Evolutionary conservation across 2,113 vertebrate genomes (phyloP), one percentile per base, ranked within the genome.

Genomic region (Cyanistes caeruleus): DNA sequence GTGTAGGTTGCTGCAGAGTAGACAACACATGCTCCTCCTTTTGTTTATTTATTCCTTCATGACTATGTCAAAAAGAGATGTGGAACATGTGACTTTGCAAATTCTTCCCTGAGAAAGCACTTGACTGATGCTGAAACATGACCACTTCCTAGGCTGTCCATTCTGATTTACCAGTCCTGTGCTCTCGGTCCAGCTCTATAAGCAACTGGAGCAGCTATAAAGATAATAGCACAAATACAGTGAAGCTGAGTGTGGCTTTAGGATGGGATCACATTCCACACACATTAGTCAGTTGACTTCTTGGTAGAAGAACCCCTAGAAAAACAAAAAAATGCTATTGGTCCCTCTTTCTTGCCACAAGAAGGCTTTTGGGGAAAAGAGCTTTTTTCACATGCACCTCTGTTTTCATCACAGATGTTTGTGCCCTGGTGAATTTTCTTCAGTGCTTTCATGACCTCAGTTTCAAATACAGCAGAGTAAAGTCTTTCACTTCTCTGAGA

Each of bases 51-150:
- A 55, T 78, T 93, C n/a, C 39, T 73, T 70, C 78, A 14, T 4
- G 59, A 35, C 35, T 44, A 33, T 21, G 51, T 35, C 62, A 93
- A 92, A 88, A 91, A 62, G 51, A 83, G 65, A 74, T 24, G 30
- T 44, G 59, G 51, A 93, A 90, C 43, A 80, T 67, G 80, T 83
- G 77, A 90, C 58, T 87, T 87, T n/a, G 59, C 41, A 90, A 96
- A 90, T 88, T 91, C 67, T 67, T 77, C 51, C 72, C 79, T 80
- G 48, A 69, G 67, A 94, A 85, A 90, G 44, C 22, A 83, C 15
- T 90, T 84, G 39, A 80, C 39, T 79, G 39, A 52, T 59, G 41
- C 30, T 87, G 74, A 73, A 90, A 67, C 77, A 35, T 23, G 19
- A 87, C 43, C 87, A 2, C 35, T 91, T 95, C 78, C 74, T 55